A percentile compares a stretch with the other conserved stretches of the same genome.
These are phyloP conservation scores for Scleropages formosus DNA, from an alignment of 2,797 vertebrate species.

Conservation along the genomic window DNA sequence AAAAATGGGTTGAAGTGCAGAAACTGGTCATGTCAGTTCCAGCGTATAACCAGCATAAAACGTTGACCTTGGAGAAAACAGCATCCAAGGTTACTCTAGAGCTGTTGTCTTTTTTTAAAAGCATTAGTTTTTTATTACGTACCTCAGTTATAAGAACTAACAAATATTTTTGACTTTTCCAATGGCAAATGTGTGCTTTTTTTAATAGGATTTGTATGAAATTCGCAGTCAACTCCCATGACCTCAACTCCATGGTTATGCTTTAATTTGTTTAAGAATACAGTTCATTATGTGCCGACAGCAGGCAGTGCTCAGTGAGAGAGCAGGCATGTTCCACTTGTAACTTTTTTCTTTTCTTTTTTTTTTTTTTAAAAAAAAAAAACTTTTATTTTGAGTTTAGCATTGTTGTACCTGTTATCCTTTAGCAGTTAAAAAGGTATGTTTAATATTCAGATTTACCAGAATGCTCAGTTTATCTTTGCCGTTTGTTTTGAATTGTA, in stretches of 20 bases:
- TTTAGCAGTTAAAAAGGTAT: background rate
- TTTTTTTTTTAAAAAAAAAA: too few relatives aligned
- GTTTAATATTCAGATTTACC: background rate
- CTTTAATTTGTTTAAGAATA: background rate
- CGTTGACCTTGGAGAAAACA: too few relatives aligned
- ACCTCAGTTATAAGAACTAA: background rate
- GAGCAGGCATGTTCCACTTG: background rate
- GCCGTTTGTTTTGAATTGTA: conserved; percentile 2
- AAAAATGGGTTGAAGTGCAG: too few relatives aligned
- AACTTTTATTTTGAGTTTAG: background rate
- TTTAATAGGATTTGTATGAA: conserved; percentile 4
- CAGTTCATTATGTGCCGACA: background rate
- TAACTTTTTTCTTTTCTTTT: conserved; percentile 3
- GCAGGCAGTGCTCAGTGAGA: conserved; percentile 14
- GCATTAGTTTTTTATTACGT: background rate
- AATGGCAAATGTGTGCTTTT: background rate
- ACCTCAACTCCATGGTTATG: background rate
- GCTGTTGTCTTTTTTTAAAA: too few relatives aligned
- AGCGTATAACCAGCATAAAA: too few relatives aligned
- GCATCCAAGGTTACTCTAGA: too few relatives aligned
- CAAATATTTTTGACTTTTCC: background rate
- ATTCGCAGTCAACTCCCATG: background rate
- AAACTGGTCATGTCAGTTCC: too few relatives aligned
- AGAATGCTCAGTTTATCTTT: conserved; percentile 4
- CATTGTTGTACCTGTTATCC: conserved; percentile 2